These are phyloP conservation scores for Lophotis ruficrista DNA, from an alignment of 2,113 vertebrate genomes.

Conservation along the genomic window DNA sequence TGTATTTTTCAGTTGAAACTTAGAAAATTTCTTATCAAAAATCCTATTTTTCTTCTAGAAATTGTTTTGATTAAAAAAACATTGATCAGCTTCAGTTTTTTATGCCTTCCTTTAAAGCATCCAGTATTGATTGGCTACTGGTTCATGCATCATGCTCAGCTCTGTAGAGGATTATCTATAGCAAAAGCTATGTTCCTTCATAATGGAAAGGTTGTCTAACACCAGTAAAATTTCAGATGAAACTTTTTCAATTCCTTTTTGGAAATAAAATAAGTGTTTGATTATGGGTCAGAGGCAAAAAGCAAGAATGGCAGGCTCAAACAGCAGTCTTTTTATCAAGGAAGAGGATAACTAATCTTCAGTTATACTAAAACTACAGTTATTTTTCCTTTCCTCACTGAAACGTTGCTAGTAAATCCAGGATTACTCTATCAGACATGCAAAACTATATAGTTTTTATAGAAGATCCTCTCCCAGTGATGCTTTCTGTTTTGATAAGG, in stretches of 20 bases:
- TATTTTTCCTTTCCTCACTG: not conserved
- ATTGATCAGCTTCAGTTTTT: not conserved
- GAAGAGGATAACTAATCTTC: not conserved
- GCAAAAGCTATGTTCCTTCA: not conserved
- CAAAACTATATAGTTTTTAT: not conserved
- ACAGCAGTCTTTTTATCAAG: not conserved
- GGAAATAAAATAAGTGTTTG: not conserved
- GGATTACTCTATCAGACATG: not conserved
- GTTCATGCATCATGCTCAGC: not conserved
- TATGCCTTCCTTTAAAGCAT: not conserved
- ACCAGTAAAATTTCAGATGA: not conserved
- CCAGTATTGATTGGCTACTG: not conserved
- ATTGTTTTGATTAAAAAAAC: not conserved
- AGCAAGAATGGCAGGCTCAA: not conserved
- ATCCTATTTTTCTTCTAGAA: not conserved
- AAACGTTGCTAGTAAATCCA: not conserved
- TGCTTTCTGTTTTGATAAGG: not conserved
- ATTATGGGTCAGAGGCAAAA: not conserved
- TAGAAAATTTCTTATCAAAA: not conserved
- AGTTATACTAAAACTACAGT: not conserved
- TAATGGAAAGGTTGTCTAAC: not conserved
- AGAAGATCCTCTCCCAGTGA: not conserved
- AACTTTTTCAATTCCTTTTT: not conserved
- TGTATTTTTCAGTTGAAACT: not conserved
- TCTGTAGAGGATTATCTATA: not conserved